phyloP scores from a whole-genome alignment of 1,140 invertebrate genomes.

The Ceratina australensis region DNA sequence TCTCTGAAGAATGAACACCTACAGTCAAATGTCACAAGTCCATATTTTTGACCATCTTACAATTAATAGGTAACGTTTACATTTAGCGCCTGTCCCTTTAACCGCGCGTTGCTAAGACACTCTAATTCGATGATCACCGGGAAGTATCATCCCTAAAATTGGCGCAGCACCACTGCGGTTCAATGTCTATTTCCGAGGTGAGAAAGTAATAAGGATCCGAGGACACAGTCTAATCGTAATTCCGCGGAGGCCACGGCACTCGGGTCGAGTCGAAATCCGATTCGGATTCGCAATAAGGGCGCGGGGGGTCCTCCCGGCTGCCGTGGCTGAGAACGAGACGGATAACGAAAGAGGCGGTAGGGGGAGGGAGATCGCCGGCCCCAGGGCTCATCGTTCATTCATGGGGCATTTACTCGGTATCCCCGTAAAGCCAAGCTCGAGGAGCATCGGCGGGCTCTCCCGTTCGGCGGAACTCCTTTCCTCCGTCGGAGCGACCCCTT shows the following conservation, averaged over 20 bases:
- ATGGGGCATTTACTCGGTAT: constrained; percentile 79
- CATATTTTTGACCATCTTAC: no score
- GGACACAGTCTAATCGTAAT: constrained; percentile 68
- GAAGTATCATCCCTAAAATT: background rate
- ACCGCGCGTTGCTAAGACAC: no score
- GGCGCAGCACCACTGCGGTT: background rate
- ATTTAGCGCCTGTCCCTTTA: no score
- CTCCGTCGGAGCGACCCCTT: constrained; percentile 40
- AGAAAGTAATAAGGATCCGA: constrained; percentile 72
- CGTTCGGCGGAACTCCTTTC: constrained; percentile 41
- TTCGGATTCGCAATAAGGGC: constrained; percentile 66
- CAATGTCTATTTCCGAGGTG: background rate
- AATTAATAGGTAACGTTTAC: no score
- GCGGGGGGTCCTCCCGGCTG: constrained; percentile 33
- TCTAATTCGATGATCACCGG: no score
- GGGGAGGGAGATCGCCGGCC: constrained; percentile 63
- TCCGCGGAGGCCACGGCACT: constrained; percentile 57
- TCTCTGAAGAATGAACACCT: no score
- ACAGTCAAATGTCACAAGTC: no score
- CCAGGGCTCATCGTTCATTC: constrained; percentile 78
- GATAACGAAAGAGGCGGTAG: background rate
- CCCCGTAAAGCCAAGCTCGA: constrained; percentile 73
- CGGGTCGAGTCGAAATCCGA: constrained; percentile 68
- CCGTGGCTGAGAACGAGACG: constrained; percentile 21
- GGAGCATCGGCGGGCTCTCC: background rate